Conservation (phyloP, 2,797 vertebrate species). For the Picus viridis region DNA sequence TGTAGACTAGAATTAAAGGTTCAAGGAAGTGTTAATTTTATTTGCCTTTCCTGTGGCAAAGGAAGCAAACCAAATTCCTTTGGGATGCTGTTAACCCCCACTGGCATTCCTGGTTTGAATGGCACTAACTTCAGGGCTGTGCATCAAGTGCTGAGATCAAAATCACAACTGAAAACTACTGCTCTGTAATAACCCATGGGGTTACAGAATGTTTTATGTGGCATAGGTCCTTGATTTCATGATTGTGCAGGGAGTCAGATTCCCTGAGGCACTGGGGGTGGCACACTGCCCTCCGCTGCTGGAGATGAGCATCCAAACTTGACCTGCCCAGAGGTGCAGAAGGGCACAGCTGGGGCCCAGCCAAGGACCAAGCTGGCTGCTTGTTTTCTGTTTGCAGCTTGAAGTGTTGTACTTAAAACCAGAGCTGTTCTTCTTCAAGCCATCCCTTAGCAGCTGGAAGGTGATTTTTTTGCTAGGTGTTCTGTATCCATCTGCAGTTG, state of each 20-base stretch:
- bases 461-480: neutral
- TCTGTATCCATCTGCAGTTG: neutral
- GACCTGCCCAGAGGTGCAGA: neutral
- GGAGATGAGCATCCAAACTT: neutral
- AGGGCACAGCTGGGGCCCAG: neutral
- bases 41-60: neutral
- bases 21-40: neutral
- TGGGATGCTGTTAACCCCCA: neutral
- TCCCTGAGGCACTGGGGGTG: neutral
- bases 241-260: neutral
- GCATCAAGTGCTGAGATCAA: neutral
- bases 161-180: neutral
- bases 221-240: neutral
- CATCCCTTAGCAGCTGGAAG: neutral
- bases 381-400: neutral
- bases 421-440: neutral
- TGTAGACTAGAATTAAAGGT: neutral
- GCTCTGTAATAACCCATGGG: neutral
- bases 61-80: neutral
- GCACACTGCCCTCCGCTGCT: neutral
- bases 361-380: neutral
- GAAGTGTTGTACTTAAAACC: neutral
- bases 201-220: neutral
- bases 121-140: neutral
- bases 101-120: neutral